phyloP scores from a whole-genome alignment of 1,140 invertebrate species.

The Diploscapter pachys region DNA sequence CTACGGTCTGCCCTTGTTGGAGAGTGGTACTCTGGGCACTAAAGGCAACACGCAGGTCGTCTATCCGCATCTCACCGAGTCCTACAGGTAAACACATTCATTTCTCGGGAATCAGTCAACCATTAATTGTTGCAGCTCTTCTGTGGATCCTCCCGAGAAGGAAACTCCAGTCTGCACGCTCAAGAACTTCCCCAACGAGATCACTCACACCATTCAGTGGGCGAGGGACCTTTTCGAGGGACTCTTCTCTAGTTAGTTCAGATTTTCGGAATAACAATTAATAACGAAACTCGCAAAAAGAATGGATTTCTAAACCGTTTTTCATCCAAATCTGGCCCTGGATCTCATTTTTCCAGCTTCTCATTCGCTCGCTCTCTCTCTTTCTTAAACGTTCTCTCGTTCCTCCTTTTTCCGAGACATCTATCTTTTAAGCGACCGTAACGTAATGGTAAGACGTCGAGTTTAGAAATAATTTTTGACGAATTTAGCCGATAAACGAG shows the following conservation, averaged over 20 bases:
- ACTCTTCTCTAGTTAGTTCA: neutral
- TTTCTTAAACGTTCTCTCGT: no score
- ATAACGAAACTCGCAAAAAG: no score
- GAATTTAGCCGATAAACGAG: no score
- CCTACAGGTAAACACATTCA: conserved; percentile 41
- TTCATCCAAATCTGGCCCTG: no score
- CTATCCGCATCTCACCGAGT: conserved; percentile 56
- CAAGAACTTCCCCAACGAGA: conserved; percentile 98
- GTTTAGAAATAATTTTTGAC: no score
- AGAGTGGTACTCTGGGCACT: conserved; percentile 96
- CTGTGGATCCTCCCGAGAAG: conserved; percentile 96
- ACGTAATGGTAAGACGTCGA: no score
- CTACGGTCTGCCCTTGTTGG: conserved; percentile 88
- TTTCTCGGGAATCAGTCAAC: neutral
- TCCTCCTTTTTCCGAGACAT: no score
- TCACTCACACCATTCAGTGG: conserved; percentile 97
- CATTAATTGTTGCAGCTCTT: conserved; percentile 66
- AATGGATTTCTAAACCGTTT: no score
- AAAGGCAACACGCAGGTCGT: conserved; percentile 89
- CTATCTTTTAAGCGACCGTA: no score
- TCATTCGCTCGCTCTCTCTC: no score
- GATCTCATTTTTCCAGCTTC: no score
- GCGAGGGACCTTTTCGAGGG: conserved; percentile 93
- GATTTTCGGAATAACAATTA: no score
- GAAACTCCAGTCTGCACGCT: conserved; percentile 97